Base-by-base conservation (phyloP, 2,888 invertebrate genomes). In the Drosophila robusta region DNA sequence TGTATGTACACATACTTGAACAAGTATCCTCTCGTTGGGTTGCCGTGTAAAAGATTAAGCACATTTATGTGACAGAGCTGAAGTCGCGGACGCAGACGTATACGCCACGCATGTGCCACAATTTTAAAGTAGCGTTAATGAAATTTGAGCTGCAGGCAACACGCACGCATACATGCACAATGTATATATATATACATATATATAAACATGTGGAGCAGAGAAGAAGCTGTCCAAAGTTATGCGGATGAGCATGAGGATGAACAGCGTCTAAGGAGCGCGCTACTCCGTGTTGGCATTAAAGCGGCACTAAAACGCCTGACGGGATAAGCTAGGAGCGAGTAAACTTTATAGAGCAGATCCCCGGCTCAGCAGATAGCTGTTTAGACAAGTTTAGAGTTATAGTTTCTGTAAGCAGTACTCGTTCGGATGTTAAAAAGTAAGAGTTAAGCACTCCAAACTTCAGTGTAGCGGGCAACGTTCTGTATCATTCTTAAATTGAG, bases 81-180 rank as follows among this genome's bases (percentile, higher is more conserved):
- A 67, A 44, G 62, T 51, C 39, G 66, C 42, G 45, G 32, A 46
- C 49, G 42, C 9, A 47, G 66, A 46, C 46, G 61, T 18, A 52
- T 58, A 58, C 68, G 73, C 70, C 75, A 74, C 70, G 86, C 77
- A 85, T 87, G 88, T 87, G 83, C 75, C 75, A 75, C 80, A 87
- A 72, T 77, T 83, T 83, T 77, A 86, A 83, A 83, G 86, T 86
- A 74, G 80, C 70, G 57, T 77, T 83, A 87, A 83, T 83, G 83
- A 88, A 87, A 82, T 82, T 85, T 74, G 65, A 69, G 80, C 70
- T 75, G 50, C 57, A 64, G 70, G 66, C 78, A 44, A 24, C 54
- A 44, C 22, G 22, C 11, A 29, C 32, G 36, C 29, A 47, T 39
- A 32, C 22, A 14, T n/a, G 52, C 8, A 44, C 12, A 26, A 22